phyloP scores from a whole-genome alignment of 2,888 invertebrate species.

The Maniola hyperantus region DNA sequence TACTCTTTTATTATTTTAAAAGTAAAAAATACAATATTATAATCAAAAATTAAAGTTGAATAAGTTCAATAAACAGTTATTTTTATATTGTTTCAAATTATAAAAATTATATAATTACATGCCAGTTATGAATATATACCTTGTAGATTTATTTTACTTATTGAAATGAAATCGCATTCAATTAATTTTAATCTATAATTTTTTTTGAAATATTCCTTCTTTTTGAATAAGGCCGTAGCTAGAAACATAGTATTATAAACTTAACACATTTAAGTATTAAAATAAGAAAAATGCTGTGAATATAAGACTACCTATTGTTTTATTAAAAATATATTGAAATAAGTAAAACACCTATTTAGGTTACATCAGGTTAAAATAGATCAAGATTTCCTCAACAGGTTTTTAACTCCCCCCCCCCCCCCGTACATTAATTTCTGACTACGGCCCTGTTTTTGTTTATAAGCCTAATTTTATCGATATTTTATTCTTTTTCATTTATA shows the following conservation, averaged over 20 bases:
- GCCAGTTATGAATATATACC: not conserved
- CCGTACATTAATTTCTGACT: not conserved
- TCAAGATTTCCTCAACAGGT: not conserved
- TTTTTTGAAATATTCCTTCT: not conserved
- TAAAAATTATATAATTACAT: not conserved
- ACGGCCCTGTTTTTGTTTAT: slow-evolving; percentile 5
- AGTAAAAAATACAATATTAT: not conserved
- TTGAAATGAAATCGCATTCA: not conserved
- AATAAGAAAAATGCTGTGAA: slow-evolving; percentile 15
- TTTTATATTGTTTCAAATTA: slow-evolving; percentile 12
- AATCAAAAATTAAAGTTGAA: not conserved
- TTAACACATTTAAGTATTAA: not conserved
- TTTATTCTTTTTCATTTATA: slow-evolving; percentile 27
- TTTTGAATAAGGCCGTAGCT: not conserved
- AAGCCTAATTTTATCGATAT: not conserved
- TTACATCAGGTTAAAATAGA: not conserved
- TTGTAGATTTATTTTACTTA: not conserved
- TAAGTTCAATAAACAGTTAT: not conserved
- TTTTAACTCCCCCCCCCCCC: not conserved
- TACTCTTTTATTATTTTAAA: slow-evolving; percentile 7
- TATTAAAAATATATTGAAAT: not conserved
- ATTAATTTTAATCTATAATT: not conserved
- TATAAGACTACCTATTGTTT: slow-evolving; percentile 2
- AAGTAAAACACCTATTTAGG: not conserved
- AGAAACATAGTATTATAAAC: not conserved